phyloP scores from a whole-genome alignment of 2,888 invertebrate genomes.

The Steinernema hermaphroditum region DNA sequence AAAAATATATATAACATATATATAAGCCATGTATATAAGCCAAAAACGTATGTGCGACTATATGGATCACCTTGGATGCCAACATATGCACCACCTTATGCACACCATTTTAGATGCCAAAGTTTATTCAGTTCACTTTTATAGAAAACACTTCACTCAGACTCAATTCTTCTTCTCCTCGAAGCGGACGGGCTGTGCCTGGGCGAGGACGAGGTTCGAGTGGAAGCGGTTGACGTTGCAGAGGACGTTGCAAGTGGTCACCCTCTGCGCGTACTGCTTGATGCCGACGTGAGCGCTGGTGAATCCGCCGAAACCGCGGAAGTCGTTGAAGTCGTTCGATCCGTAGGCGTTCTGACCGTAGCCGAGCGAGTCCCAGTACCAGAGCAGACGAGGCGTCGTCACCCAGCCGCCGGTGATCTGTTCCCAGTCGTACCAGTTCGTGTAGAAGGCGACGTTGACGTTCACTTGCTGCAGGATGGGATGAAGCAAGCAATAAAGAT shows the following conservation, averaged over 20 bases:
- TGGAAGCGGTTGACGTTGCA: not conserved
- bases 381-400: constrained; percentile 35
- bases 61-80: too few species aligned
- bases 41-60: too few species aligned
- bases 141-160: too few species aligned
- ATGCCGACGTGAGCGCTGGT: constrained; percentile 32
- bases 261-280: constrained; percentile 16
- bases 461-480: not conserved
- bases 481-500: not conserved
- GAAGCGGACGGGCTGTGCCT: too few species aligned
- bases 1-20: too few species aligned
- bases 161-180: too few species aligned
- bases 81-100: too few species aligned
- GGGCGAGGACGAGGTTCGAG: too few species aligned
- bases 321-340: constrained; percentile 46
- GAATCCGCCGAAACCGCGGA: constrained; percentile 50
- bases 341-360: constrained; percentile 45
- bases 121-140: too few species aligned
- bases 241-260: not conserved
- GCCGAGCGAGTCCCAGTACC: constrained; percentile 52
- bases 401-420: constrained; percentile 38
- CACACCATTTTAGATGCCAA: too few species aligned
- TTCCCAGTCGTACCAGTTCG: constrained; percentile 34
- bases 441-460: constrained; percentile 29
- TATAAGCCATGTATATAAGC: too few species aligned